Percentiles rank a stretch among this genome's conserved stretches.
phyloP scores from a whole-genome alignment of 2,797 vertebrate genomes.

The Rhincodon typus region DNA sequence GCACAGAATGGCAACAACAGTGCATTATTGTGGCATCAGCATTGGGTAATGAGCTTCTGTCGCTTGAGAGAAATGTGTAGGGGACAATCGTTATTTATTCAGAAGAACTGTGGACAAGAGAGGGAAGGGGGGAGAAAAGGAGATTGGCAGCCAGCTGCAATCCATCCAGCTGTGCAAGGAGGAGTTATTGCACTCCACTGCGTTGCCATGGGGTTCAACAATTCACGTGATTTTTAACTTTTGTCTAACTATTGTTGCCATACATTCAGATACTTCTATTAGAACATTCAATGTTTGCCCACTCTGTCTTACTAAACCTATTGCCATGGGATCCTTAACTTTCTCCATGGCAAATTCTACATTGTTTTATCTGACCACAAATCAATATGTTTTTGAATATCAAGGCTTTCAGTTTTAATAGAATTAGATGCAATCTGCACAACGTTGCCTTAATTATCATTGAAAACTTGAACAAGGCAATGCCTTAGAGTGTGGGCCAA shows the following conservation, averaged over 20 bases:
- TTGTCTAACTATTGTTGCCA: background rate
- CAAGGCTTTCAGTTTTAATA: background rate
- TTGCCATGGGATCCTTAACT: background rate
- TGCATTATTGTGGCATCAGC: constrained; percentile 54
- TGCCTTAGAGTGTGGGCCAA: background rate
- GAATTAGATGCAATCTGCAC: background rate
- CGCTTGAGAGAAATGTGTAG: constrained; percentile 55
- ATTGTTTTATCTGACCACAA: background rate
- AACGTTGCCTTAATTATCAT: background rate
- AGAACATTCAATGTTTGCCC: background rate
- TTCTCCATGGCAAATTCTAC: too few relatives aligned
- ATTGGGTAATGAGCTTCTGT: constrained; percentile 55
- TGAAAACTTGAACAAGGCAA: background rate
- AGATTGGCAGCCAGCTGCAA: background rate
- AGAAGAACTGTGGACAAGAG: background rate
- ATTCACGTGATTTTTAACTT: constrained; percentile 12
- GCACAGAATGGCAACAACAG: constrained; percentile 64
- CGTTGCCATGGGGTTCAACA: constrained; percentile 25
- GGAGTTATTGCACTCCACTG: background rate
- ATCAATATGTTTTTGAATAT: background rate
- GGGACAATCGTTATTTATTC: constrained; percentile 1
- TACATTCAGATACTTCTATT: background rate
- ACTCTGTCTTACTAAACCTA: background rate
- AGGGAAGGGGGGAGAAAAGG: background rate
- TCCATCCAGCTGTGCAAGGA: constrained; percentile 28